phyloP scores from a whole-genome alignment of 2,888 invertebrate genomes.

The Hoplodrina blanda region DNA sequence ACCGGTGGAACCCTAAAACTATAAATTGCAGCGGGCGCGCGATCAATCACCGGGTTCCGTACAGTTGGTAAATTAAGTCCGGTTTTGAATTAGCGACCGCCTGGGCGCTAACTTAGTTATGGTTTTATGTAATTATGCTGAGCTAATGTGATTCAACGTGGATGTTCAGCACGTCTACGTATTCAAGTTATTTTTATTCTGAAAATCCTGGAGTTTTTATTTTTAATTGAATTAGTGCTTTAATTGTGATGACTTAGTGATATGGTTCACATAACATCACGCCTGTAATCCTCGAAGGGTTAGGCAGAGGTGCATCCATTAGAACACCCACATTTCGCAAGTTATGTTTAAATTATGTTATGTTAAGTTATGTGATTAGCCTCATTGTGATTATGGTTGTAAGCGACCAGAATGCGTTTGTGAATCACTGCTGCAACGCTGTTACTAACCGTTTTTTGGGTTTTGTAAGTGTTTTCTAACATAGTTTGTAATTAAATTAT shows the following conservation, averaged over 20 bases:
- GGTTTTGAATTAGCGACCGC: conserved; percentile 61
- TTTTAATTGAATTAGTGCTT: background rate
- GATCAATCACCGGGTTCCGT: conserved; percentile 76
- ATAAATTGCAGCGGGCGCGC: conserved; percentile 71
- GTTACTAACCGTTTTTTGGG: too few relatives aligned
- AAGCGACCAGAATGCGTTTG: too few relatives aligned
- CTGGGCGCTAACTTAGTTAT: conserved; percentile 53
- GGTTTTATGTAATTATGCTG: conserved; percentile 54
- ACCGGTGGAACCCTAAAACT: conserved; percentile 68
- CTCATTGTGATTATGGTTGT: too few relatives aligned
- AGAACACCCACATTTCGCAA: too few relatives aligned
- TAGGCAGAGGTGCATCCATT: too few relatives aligned
- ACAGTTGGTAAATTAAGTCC: conserved; percentile 66
- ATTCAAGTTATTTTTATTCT: conserved; percentile 11
- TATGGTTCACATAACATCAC: too few relatives aligned
- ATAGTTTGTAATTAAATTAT: too few relatives aligned
- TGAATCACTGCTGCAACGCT: too few relatives aligned
- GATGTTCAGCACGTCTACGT: conserved; percentile 26
- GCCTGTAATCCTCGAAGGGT: too few relatives aligned
- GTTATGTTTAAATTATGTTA: too few relatives aligned
- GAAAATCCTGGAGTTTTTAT: background rate
- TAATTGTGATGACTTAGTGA: background rate
- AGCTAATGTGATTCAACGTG: conserved; percentile 44
- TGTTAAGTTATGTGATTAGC: too few relatives aligned
- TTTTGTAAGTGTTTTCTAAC: too few relatives aligned